Base-by-base conservation (phyloP, 2,113 vertebrate species). In the Callospermophilus lateralis region DNA sequence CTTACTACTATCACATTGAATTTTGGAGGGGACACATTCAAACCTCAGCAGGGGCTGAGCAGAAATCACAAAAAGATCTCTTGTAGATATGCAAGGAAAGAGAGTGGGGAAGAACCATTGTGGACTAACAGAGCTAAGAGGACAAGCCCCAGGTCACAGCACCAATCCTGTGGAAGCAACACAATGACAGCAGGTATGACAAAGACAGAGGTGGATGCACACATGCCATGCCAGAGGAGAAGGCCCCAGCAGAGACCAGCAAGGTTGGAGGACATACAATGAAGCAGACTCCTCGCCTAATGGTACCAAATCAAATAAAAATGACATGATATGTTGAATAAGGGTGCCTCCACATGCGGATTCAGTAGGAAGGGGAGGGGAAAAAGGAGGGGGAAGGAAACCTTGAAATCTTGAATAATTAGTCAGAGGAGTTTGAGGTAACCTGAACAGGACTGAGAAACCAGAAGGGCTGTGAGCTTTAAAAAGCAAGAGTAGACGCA, bases 41-140 rank as follows among this genome's bases (percentile, higher is more conserved):
- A 45, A 30, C 32, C 28, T 73, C 61, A 42, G 53, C 48, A 45
- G 5, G 2, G 28, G 10, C 0, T 0, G 3, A 58, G 48, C 3
- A 51, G n/a, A 24, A 87, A 0, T 81, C 34, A 45, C 19, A 65
- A 70, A 20, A 55, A 53, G 45, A 55, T 45, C 45, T 45, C 72
- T 37, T n/a, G 30, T 15, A 53, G 7, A 37, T 37, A 19, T 34
- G 1, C 15, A 55, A 16, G 26, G 34, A 51, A 58, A 72, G 20
- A 10, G 24, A 72, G 45, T 48, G 51, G 37, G 45, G 65, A 89
- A 34, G 78, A 58, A 39, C 2, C 16, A 19, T 32, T 28, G 32
- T 37, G 8, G 3, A 22, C 26, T n/a, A 48, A 48, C 24, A 55
- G 13, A 3, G 37, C 32, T 15, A 22, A n/a, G 12, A 90, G 16